Percentiles rank a stretch among this genome's conserved stretches.
phyloP scores from a whole-genome alignment of 2,113 vertebrate genomes.

The Stigmatopora nigra region DNA sequence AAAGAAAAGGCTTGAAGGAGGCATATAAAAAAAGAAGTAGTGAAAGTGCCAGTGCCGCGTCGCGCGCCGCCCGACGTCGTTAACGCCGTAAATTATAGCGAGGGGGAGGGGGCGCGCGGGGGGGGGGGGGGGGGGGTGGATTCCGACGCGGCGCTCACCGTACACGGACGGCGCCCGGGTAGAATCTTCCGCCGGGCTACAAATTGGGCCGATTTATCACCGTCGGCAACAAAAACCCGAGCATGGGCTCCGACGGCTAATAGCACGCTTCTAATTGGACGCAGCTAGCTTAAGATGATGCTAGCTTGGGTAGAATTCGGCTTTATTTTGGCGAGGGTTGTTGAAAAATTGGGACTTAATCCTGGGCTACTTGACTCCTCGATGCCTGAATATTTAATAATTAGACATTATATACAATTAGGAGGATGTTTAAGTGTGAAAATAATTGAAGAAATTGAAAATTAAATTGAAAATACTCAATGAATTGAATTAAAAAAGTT shows the following conservation, averaged over 20 bases:
- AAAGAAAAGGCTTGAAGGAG: constrained; percentile 70
- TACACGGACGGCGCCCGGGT: constrained; percentile 79
- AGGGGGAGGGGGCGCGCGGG: constrained; percentile 63
- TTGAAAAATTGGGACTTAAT: no score
- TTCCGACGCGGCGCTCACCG: constrained; percentile 72
- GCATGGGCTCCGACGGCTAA: constrained; percentile 79
- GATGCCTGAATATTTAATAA: no score
- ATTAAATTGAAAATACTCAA: no score
- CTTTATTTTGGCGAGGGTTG: no score
- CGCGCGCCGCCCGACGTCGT: constrained; percentile 76
- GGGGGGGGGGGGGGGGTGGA: constrained; percentile 75
- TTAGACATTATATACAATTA: no score
- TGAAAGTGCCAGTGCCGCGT: constrained; percentile 58
- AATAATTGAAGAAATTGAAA: no score
- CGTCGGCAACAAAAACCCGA: constrained; percentile 79
- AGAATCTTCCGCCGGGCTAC: constrained; percentile 59
- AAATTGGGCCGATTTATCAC: constrained; percentile 88
- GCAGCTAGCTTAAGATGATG: no score
- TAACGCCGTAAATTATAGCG: constrained; percentile 88
- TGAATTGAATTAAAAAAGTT: no score
- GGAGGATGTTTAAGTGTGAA: no score
- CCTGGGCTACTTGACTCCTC: no score
- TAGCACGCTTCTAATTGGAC: constrained; percentile 74
- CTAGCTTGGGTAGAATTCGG: no score
- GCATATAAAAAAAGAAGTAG: constrained; percentile 66